Evolutionary conservation across 1,140 invertebrate species (phyloP).

Genomic region (Sitobion miscanthi): DNA sequence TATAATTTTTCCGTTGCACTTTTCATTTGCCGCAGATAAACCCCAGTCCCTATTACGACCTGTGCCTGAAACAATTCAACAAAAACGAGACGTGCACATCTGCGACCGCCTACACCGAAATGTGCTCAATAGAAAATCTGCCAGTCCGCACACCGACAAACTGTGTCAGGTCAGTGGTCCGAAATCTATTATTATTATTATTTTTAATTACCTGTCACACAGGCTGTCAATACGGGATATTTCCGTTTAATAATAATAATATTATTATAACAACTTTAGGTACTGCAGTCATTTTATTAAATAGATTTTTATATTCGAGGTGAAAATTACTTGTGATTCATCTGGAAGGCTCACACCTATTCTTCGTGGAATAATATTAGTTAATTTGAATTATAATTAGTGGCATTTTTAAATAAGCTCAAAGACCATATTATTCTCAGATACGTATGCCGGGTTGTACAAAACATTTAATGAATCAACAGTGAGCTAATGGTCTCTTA

Average conservation of each 20-base stretch:
- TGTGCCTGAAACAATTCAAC: constrained; percentile 67
- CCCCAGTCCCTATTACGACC: constrained; percentile 68
- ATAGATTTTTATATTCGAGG: not conserved
- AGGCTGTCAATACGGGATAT: not conserved
- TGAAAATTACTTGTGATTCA: not conserved
- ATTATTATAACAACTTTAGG: not conserved
- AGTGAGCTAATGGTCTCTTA: too few relatives aligned
- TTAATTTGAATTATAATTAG: not conserved
- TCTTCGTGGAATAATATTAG: not conserved
- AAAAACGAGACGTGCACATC: constrained; percentile 74
- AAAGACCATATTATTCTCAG: not conserved
- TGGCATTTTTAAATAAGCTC: not conserved
- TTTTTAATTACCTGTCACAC: not conserved
- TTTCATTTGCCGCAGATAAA: constrained; percentile 64
- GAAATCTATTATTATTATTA: not conserved
- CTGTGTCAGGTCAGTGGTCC: constrained; percentile 74
- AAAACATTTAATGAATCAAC: too few relatives aligned
- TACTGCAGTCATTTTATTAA: not conserved
- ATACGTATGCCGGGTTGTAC: not conserved
- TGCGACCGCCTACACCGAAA: constrained; percentile 78
- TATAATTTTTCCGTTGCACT: not conserved
- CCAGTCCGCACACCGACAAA: constrained; percentile 77
- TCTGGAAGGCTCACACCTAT: too few relatives aligned
- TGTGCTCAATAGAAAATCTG: constrained; percentile 76
- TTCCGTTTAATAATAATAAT: not conserved